These are phyloP conservation scores for Volucella inflata DNA, from an alignment of 2,888 invertebrate species.

Conservation along the genomic window DNA sequence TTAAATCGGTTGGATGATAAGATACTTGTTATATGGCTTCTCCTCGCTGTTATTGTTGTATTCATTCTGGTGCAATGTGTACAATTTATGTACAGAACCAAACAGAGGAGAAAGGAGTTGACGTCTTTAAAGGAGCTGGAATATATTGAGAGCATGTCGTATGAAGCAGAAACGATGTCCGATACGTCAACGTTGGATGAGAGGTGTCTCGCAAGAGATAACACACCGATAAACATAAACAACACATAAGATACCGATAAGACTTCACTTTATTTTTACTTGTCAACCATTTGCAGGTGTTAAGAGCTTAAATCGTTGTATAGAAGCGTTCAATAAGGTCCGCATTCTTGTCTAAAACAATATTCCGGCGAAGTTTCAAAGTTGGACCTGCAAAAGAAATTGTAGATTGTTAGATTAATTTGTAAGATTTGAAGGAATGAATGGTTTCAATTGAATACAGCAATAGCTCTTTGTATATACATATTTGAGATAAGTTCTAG, in stretches of 20 bases:
- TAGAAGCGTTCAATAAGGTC: conserved; percentile 87
- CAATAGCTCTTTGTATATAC: no score
- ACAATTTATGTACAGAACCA: conserved; percentile 9
- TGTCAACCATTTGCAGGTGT: neutral
- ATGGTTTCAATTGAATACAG: no score
- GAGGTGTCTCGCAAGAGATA: neutral
- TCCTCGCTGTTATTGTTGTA: conserved; percentile 80
- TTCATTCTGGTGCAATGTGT: conserved; percentile 75
- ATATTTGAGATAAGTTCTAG: no score
- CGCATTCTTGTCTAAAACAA: conserved; percentile 90
- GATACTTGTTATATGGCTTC: conserved; percentile 82
- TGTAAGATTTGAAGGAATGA: neutral
- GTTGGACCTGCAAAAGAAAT: conserved; percentile 88
- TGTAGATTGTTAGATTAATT: no score
- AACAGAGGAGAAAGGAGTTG: neutral
- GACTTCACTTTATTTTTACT: no score
- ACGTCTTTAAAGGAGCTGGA: conserved; percentile 21
- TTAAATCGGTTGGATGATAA: conserved; percentile 82
- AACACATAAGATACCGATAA: no score
- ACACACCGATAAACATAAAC: no score
- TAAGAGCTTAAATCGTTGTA: neutral
- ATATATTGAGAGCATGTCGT: conserved; percentile 59
- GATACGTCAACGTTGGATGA: conserved; percentile 21
- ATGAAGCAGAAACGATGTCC: conserved; percentile 45
- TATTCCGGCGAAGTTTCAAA: conserved; percentile 91